Percentiles rank a stretch among this genome's conserved stretches.
Evolutionary conservation across 2,113 vertebrate species (phyloP).

Genomic region (Saccopteryx bilineata): DNA sequence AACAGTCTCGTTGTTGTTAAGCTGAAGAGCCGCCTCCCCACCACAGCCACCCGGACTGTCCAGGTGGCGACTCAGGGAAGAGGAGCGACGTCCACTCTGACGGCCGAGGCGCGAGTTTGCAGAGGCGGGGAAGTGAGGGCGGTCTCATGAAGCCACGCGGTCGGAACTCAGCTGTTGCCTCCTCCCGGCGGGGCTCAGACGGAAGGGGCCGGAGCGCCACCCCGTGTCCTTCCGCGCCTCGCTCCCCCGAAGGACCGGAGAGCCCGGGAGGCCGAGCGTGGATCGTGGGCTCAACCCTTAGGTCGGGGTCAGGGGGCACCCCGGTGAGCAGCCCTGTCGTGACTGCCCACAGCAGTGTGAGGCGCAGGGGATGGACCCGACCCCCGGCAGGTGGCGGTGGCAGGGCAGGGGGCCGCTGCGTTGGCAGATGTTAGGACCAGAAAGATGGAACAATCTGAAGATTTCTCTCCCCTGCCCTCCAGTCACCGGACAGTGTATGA

Average conservation of each 20-base stretch:
- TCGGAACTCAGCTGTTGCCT: background rate
- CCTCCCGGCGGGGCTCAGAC: background rate
- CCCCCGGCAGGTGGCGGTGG: too few relatives aligned
- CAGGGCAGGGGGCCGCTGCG: background rate
- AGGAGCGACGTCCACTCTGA: background rate
- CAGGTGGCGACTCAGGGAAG: too few relatives aligned
- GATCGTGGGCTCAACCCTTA: background rate
- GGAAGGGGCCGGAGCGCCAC: background rate
- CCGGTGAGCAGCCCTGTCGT: accelerated
- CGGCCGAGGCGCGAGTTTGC: background rate
- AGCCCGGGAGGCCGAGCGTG: background rate
- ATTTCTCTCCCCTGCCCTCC: accelerated
- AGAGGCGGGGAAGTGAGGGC: background rate
- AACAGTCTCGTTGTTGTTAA: background rate
- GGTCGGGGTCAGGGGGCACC: accelerated
- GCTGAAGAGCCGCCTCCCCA: background rate
- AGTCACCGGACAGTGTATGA: accelerated
- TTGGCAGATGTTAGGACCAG: too few relatives aligned
- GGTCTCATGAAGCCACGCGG: background rate
- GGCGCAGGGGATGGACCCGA: too few relatives aligned
- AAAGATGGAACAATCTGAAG: accelerated
- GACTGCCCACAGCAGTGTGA: too few relatives aligned
- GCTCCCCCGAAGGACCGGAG: background rate
- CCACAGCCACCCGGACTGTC: background rate
- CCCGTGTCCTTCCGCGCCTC: background rate